Conservation (phyloP, 1,140 invertebrate genomes). For the Sycophila sp. region DNA sequence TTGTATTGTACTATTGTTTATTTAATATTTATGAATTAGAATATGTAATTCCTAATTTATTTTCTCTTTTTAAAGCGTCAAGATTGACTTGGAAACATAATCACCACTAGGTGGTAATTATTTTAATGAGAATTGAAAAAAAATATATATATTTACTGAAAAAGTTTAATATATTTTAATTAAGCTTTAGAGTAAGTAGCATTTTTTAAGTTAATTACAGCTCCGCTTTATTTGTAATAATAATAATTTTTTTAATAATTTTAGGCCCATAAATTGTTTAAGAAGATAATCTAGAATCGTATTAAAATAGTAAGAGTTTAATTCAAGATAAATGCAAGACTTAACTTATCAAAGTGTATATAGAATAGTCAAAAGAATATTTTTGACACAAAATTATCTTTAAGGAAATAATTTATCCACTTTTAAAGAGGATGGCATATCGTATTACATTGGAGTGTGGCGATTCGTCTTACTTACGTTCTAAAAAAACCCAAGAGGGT, state of each 20-base stretch:
- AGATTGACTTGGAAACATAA: no score
- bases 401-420: slow-evolving; percentile 12
- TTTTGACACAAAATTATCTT: neutral
- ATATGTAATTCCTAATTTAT: no score
- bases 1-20: no score
- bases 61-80: no score
- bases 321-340: slow-evolving; percentile 16
- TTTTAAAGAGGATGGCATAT: slow-evolving; percentile 72
- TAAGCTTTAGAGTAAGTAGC: neutral
- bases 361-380: neutral
- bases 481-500: slow-evolving; percentile 83
- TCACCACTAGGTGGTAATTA: no score
- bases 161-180: neutral
- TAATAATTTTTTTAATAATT: neutral
- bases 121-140: no score
- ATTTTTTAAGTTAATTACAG: no score
- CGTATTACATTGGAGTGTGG: slow-evolving; percentile 92
- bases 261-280: neutral
- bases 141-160: no score
- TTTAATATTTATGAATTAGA: no score
- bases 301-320: slow-evolving; percentile 22
- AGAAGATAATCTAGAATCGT: neutral
- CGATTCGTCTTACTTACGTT: slow-evolving; percentile 83
- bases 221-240: no score
- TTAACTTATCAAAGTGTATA: slow-evolving; percentile 12